phyloP scores from a whole-genome alignment of 2,113 vertebrate species.

The Alouatta palliata region DNA sequence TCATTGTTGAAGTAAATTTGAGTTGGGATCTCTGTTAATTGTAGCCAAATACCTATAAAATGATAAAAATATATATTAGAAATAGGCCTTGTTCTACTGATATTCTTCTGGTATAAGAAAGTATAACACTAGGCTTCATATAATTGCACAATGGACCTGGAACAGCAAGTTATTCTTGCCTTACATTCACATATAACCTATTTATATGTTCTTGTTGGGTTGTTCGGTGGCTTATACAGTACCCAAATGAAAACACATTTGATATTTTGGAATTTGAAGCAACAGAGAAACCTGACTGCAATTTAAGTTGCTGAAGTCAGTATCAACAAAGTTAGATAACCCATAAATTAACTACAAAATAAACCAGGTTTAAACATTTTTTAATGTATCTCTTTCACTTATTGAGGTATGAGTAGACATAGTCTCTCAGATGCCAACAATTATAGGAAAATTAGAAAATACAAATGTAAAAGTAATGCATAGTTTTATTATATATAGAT shows the following conservation, averaged over 20 bases:
- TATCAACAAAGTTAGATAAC: background rate
- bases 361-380: slow-evolving; percentile 1
- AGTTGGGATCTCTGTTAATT: slow-evolving; percentile 47
- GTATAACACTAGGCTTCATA: background rate
- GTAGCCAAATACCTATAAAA: background rate
- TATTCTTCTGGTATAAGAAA: background rate
- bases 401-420: background rate
- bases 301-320: slow-evolving; percentile 37
- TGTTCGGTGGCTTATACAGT: background rate
- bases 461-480: background rate
- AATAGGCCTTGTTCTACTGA: slow-evolving; percentile 1
- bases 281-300: slow-evolving; percentile 1
- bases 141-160: background rate
- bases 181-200: background rate
- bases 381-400: background rate
- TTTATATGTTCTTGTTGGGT: background rate
- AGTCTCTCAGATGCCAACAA: background rate
- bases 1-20: slow-evolving; percentile 31
- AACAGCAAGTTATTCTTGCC: slow-evolving; percentile 13
- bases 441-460: slow-evolving; percentile 33
- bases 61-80: background rate
- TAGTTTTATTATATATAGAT: background rate
- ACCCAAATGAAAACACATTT: slow-evolving; percentile 33
- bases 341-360: slow-evolving; percentile 8
- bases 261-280: background rate